Evolutionary conservation across 2,888 invertebrate genomes (phyloP).

Genomic region (Halocaridina rubra): DNA sequence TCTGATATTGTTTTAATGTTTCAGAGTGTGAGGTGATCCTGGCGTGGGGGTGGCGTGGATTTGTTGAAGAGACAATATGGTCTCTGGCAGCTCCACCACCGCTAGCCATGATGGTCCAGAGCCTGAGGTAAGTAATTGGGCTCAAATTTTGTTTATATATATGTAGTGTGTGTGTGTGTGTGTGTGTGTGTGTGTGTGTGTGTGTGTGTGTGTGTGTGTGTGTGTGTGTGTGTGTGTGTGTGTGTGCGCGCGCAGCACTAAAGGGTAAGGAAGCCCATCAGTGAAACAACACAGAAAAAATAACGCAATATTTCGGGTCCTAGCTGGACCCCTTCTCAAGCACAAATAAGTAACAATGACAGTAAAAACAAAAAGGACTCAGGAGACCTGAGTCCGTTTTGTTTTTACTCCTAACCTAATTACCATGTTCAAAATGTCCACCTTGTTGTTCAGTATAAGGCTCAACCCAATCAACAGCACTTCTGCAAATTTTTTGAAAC

Average conservation of each 20-base stretch:
- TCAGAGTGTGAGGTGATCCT: conserved; percentile 32
- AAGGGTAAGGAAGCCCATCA: too few species aligned
- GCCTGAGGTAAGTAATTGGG: conserved; percentile 24
- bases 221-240: not conserved
- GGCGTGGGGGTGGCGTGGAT: not conserved
- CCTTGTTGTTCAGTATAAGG: too few species aligned
- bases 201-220: not conserved
- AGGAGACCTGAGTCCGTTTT: too few species aligned
- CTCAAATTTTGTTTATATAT: too few species aligned
- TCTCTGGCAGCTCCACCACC: conserved; percentile 35
- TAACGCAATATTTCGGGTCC: too few species aligned
- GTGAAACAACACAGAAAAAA: too few species aligned
- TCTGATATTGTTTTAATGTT: not conserved
- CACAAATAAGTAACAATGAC: too few species aligned
- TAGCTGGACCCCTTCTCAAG: too few species aligned
- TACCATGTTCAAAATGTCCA: not conserved
- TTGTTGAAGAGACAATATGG: conserved; percentile 29
- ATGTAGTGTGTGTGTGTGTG: not conserved
- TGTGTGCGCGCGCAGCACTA: too few species aligned
- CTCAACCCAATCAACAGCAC: too few species aligned
- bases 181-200: not conserved
- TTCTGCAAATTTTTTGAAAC: too few species aligned
- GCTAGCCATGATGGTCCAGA: conserved; percentile 42
- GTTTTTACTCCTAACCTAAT: not conserved
- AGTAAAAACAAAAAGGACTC: too few species aligned